Conservation (phyloP, 2,797 vertebrate species). For the Australoheros facetus region DNA sequence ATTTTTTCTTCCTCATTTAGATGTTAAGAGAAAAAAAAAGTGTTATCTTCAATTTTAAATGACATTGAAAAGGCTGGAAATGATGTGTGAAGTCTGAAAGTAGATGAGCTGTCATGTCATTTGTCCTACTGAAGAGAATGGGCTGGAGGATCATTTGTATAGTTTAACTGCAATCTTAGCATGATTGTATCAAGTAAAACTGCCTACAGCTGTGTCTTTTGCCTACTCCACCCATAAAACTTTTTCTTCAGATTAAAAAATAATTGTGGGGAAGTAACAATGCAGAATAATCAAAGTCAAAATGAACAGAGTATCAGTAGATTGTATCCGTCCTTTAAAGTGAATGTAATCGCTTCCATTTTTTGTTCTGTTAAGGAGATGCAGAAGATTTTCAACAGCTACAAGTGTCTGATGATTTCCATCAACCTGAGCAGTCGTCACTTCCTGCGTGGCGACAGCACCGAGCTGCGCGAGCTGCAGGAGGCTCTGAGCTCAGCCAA, state of each 20-base stretch:
- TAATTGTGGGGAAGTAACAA: neutral
- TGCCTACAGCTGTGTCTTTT: neutral
- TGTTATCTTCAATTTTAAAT: neutral
- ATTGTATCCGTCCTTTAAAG: neutral
- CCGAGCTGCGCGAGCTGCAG: conserved; percentile 81
- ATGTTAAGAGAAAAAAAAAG: neutral
- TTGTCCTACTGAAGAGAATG: neutral
- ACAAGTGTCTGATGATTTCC: conserved; percentile 88
- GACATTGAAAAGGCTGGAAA: neutral
- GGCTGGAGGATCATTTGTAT: neutral
- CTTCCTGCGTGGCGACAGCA: conserved; percentile 76
- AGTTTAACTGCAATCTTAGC: neutral
- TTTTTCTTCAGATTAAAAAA: neutral
- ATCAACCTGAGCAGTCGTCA: conserved; percentile 83
- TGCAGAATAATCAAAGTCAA: neutral
- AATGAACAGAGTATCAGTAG: neutral
- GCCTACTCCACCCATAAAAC: accelerated
- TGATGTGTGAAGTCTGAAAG: neutral
- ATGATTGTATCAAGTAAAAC: neutral
- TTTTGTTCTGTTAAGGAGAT: conserved; percentile 77
- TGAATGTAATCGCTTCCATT: neutral
- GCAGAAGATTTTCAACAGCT: conserved; percentile 85
- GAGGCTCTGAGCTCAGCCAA: conserved; percentile 83
- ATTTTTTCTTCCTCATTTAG: neutral
- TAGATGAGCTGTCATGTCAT: conserved; percentile 4